These are phyloP conservation scores for Latrodectus hesperus DNA, from an alignment of 2,888 invertebrate species.

Conservation along the genomic window DNA sequence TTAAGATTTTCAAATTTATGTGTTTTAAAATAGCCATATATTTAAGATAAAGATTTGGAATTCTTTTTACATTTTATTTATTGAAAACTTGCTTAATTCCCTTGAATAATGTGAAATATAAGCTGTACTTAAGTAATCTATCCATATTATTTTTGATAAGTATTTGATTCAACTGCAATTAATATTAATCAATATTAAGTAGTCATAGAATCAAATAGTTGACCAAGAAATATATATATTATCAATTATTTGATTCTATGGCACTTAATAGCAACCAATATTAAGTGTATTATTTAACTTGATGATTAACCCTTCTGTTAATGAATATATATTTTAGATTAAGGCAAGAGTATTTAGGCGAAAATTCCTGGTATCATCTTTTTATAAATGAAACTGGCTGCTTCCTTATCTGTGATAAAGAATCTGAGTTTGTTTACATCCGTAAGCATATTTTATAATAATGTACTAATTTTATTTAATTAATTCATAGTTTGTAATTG, in stretches of 20 bases:
- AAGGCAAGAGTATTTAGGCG: slow-evolving; percentile 24
- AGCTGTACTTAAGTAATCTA: background rate
- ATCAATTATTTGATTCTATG: too few species aligned
- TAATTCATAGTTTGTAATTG: background rate
- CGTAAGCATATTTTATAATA: slow-evolving; percentile 38
- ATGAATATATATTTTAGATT: background rate
- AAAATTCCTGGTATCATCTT: slow-evolving; percentile 47
- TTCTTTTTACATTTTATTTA: too few species aligned
- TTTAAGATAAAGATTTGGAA: too few species aligned
- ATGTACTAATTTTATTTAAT: background rate
- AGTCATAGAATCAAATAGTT: background rate
- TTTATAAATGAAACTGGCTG: slow-evolving; percentile 49
- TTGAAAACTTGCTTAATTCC: too few species aligned
- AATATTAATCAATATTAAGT: background rate
- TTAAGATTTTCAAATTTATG: too few species aligned
- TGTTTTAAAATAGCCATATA: too few species aligned
- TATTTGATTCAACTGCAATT: background rate
- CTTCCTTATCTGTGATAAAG: slow-evolving; percentile 40
- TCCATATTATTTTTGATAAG: background rate
- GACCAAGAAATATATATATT: background rate
- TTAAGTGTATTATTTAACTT: too few species aligned
- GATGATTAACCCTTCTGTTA: too few species aligned
- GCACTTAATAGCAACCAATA: too few species aligned
- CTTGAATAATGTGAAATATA: too few species aligned
- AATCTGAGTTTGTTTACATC: slow-evolving; percentile 25